Conservation (phyloP, 2,888 invertebrate species). For the Drosophila atripex region DNA sequence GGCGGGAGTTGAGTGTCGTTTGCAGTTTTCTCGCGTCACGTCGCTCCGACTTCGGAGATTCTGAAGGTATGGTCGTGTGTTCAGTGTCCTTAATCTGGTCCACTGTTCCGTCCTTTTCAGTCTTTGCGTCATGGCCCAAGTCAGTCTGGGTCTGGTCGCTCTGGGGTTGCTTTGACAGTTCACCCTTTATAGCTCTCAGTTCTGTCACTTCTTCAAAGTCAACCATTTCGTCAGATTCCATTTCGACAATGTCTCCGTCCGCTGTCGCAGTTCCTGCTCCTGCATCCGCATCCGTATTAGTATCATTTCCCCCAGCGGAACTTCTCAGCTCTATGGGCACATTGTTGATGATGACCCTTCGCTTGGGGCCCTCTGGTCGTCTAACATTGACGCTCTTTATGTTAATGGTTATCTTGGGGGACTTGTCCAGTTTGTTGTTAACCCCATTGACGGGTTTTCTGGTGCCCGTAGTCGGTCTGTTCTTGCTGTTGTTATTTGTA, state of each 20-base stretch:
- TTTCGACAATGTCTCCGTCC: not conserved
- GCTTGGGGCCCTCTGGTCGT: conserved; percentile 62
- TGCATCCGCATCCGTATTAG: conserved; percentile 17
- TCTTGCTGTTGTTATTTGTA: conserved; percentile 35
- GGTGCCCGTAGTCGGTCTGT: conserved; percentile 76
- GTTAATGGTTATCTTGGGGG: conserved; percentile 58
- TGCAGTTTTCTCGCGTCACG: conserved; percentile 9
- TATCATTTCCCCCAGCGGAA: conserved; percentile 44
- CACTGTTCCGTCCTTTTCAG: conserved; percentile 8
- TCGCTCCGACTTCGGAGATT: conserved; percentile 10
- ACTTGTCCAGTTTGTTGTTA: conserved; percentile 81
- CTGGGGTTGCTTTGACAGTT: conserved; percentile 13
- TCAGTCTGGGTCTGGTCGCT: conserved; percentile 4
- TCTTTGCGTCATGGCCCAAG: not conserved
- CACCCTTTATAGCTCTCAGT: conserved; percentile 15
- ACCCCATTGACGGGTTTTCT: conserved; percentile 64
- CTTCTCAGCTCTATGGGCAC: conserved; percentile 80
- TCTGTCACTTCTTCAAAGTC: conserved; percentile 19
- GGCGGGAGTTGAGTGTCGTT: conserved; percentile 9
- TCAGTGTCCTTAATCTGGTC: conserved; percentile 3
- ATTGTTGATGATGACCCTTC: conserved; percentile 81
- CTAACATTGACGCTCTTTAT: conserved; percentile 57
- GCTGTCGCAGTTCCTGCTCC: not conserved
- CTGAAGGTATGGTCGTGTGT: not conserved
- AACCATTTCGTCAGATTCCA: conserved; percentile 2